phyloP scores from a whole-genome alignment of 2,113 vertebrate species.

The Colinus virginianus region DNA sequence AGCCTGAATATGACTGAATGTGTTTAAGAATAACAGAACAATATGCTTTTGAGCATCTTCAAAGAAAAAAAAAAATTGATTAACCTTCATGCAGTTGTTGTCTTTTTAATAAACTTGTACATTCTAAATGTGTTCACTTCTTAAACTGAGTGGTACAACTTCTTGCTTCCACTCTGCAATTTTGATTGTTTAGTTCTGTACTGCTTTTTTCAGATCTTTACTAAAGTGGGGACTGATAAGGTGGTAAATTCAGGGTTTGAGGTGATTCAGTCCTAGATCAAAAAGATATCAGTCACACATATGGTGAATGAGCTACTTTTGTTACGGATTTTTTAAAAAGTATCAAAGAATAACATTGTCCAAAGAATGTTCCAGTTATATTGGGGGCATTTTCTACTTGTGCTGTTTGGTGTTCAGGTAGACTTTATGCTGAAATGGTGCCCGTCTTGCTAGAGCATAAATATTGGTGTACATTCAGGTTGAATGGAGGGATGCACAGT shows the following conservation, averaged over 20 bases:
- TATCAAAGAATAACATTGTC: not conserved
- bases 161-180: not conserved
- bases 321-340: not conserved
- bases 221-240: not conserved
- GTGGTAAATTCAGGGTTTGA: not conserved
- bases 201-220: not conserved
- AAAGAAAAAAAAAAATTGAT: not conserved
- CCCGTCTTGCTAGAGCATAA: not conserved
- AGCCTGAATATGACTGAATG: not conserved
- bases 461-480: not conserved
- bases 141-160: not conserved
- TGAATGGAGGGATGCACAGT: not conserved
- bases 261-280: not conserved
- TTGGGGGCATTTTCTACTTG: not conserved
- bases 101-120: not conserved
- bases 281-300: not conserved
- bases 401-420: not conserved
- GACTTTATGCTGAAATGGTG: not conserved
- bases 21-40: not conserved
- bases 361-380: not conserved
- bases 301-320: not conserved
- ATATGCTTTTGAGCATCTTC: not conserved
- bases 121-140: not conserved
- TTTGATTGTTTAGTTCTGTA: not conserved
- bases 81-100: not conserved